A percentile compares a stretch with the other conserved stretches of the same genome.
These are phyloP conservation scores for Sipha maydis DNA, from an alignment of 2,888 invertebrate genomes.

Conservation along the genomic window DNA sequence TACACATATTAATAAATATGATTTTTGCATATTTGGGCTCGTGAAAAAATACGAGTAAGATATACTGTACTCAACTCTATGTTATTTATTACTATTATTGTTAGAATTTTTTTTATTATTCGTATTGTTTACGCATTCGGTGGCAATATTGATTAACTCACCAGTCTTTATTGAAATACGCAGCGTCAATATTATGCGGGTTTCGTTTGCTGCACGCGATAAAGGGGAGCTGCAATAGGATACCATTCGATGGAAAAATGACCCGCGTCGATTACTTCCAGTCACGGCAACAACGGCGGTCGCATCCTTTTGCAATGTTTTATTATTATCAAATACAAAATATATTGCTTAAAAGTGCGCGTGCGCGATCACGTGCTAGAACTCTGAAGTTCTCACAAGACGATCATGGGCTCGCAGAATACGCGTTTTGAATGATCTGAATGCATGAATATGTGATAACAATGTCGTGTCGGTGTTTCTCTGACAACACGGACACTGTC, in stretches of 20 bases:
- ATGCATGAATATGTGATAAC: no score
- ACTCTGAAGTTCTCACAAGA: not conserved
- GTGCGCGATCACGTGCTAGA: no score
- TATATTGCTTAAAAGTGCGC: no score
- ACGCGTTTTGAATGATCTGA: no score
- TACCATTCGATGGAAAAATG: constrained; percentile 9
- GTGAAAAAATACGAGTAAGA: not conserved
- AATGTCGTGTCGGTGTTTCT: not conserved
- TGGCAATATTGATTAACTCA: constrained; percentile 12
- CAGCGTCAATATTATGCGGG: not conserved
- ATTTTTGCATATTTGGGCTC: not conserved
- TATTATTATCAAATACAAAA: not conserved
- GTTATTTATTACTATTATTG: not conserved
- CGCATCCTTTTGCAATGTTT: not conserved
- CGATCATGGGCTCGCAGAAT: not conserved
- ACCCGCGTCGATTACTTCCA: constrained; percentile 40
- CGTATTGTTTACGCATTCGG: constrained; percentile 19
- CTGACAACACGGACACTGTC: no score
- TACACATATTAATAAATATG: not conserved
- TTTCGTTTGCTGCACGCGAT: not conserved
- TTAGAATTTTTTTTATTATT: not conserved
- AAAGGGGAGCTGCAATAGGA: constrained; percentile 3
- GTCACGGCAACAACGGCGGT: not conserved
- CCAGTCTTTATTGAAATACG: constrained; percentile 16
- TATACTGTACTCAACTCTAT: no score